Evolutionary conservation across 2,888 invertebrate species (phyloP).

Genomic region (Papilio demoleus): DNA sequence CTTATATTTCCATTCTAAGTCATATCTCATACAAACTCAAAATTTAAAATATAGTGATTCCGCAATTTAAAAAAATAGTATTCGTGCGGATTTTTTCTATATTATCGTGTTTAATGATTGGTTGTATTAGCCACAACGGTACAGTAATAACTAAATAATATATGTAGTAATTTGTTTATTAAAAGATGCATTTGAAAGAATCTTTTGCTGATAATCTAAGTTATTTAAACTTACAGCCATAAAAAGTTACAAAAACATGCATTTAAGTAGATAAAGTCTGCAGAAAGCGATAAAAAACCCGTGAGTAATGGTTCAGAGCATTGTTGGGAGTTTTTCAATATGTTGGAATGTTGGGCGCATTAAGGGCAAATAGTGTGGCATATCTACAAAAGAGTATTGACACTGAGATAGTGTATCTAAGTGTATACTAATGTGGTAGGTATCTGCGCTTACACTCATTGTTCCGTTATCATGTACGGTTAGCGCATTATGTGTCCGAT

Average conservation of each 20-base stretch:
- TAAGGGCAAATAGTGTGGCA: conserved; percentile 78
- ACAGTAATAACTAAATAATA: no score
- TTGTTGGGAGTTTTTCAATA: conserved; percentile 73
- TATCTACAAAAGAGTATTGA: conserved; percentile 83
- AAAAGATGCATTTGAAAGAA: not conserved
- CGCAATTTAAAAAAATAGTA: not conserved
- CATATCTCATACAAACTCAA: no score
- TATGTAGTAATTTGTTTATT: not conserved
- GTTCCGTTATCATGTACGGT: conserved; percentile 78
- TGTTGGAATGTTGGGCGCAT: conserved; percentile 74
- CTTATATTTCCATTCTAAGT: no score
- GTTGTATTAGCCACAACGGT: no score
- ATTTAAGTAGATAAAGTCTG: conserved; percentile 49
- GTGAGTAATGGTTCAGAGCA: conserved; percentile 67
- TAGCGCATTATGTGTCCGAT: conserved; percentile 77
- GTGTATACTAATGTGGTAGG: conserved; percentile 72
- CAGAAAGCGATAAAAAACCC: conserved; percentile 59
- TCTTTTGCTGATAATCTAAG: not conserved
- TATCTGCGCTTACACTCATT: conserved; percentile 74
- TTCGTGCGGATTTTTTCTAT: not conserved
- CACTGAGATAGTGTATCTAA: conserved; percentile 78
- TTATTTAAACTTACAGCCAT: conserved; percentile 11
- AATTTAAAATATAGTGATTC: not conserved
- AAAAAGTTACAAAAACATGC: conserved; percentile 48
- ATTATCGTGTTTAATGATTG: not conserved